These are phyloP conservation scores for Coreoperca whiteheadi DNA, from an alignment of 2,113 vertebrate genomes.

Conservation along the genomic window DNA sequence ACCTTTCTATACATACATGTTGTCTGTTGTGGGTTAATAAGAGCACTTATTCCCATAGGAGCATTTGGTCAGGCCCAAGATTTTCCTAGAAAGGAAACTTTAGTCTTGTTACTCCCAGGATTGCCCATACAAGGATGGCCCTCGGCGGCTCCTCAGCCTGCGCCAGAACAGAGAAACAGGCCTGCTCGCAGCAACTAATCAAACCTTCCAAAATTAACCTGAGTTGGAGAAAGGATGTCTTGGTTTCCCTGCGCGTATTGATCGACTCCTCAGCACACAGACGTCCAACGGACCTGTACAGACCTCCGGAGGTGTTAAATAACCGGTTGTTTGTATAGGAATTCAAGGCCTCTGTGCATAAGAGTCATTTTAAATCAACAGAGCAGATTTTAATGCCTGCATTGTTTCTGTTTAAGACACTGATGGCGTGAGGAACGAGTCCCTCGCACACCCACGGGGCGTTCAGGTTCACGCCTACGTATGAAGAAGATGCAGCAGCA, in stretches of 20 bases:
- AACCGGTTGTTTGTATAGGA: not conserved
- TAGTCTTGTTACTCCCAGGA: constrained; percentile 32
- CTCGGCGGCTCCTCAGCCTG: constrained; percentile 23
- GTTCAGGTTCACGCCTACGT: not conserved
- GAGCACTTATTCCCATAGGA: not conserved
- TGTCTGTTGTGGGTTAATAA: not conserved
- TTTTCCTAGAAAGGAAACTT: constrained; percentile 71
- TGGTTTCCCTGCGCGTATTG: not conserved
- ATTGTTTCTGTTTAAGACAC: not conserved
- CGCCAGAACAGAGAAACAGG: constrained; percentile 22
- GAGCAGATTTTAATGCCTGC: not conserved
- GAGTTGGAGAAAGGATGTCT: not conserved
- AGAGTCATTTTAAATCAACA: not conserved
- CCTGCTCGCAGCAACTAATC: constrained; percentile 9
- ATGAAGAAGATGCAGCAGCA: not conserved
- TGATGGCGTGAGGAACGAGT: too few relatives aligned
- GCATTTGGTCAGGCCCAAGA: not conserved
- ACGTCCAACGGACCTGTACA: not conserved
- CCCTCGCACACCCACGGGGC: fast-evolving
- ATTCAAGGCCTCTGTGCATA: not conserved
- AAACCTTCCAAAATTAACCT: not conserved
- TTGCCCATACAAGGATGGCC: constrained; percentile 80
- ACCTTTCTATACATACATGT: not conserved
- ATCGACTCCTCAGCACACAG: not conserved
- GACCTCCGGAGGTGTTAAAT: not conserved